phyloP scores from a whole-genome alignment of 2,797 vertebrate genomes.

The Acropternis orthonyx region DNA sequence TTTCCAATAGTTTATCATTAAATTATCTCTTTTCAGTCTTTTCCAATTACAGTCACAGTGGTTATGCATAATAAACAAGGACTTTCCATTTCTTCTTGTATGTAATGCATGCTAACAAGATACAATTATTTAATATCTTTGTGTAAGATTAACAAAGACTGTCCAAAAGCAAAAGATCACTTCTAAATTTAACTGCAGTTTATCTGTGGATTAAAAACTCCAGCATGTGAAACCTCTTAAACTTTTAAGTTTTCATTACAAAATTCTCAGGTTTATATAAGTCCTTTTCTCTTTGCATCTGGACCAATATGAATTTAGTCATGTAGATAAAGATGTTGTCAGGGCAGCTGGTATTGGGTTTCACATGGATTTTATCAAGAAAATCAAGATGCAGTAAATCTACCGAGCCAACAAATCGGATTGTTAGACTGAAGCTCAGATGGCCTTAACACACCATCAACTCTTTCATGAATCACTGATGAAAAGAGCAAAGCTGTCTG shows the following conservation, averaged over 20 bases:
- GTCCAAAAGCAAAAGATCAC: not conserved
- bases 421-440: slow-evolving; percentile 46
- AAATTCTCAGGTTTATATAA: not conserved
- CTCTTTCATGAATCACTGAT: slow-evolving; percentile 55
- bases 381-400: slow-evolving; percentile 61
- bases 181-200: not conserved
- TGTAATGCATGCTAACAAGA: not conserved
- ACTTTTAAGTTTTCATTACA: not conserved
- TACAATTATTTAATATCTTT: not conserved
- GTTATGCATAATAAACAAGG: not conserved
- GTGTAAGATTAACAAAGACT: not conserved
- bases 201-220: not conserved
- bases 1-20: not conserved
- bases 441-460: slow-evolving; percentile 54
- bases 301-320: not conserved
- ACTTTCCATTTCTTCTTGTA: not conserved
- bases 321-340: slow-evolving; percentile 36
- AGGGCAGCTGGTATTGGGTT: slow-evolving; percentile 44
- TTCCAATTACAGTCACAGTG: not conserved
- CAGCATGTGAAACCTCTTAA: not conserved
- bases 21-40: not conserved
- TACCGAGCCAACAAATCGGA: slow-evolving; percentile 41
- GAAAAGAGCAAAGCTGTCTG: slow-evolving; percentile 56
- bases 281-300: slow-evolving; percentile 10
- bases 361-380: slow-evolving; percentile 57